Conservation (phyloP, 2,113 vertebrate species). For the Cottus gobio region DNA sequence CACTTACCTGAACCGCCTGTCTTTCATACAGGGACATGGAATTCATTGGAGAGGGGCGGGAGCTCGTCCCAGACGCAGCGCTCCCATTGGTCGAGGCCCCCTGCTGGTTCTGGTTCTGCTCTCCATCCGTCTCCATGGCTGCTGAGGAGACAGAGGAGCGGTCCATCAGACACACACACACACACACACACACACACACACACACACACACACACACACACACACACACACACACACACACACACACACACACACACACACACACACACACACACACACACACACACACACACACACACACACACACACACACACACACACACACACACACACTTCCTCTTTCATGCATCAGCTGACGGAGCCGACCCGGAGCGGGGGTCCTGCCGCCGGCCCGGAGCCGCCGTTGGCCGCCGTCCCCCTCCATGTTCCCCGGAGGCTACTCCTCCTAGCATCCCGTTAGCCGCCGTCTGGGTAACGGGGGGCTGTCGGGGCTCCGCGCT, state of each 20-base stretch:
- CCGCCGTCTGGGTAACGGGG: constrained; percentile 26
- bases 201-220: not conserved
- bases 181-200: no score
- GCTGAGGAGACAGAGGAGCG: constrained; percentile 36
- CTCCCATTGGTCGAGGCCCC: constrained; percentile 86
- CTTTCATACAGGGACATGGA: constrained; percentile 95
- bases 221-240: not conserved
- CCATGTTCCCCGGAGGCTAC: constrained; percentile 52
- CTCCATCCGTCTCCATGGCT: constrained; percentile 92
- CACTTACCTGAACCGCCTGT: constrained; percentile 91
- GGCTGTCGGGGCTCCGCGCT: not conserved
- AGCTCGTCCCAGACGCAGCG: constrained; percentile 85
- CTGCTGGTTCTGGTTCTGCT: constrained; percentile 91
- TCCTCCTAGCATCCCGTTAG: constrained; percentile 53
- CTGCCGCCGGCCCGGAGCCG: no score
- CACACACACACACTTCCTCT: not conserved
- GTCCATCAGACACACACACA: constrained; percentile 28
- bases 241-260: not conserved
- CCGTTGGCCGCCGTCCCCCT: constrained; percentile 23
- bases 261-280: no score
- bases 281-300: not conserved
- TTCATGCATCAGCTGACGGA: not conserved
- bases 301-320: not conserved
- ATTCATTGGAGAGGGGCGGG: constrained; percentile 89
- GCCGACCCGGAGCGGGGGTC: not conserved